Evolutionary conservation across 2,888 invertebrate species (phyloP), one percentile per base, ranked within the genome.

Genomic region (Caradrina clavipalpis): DNA sequence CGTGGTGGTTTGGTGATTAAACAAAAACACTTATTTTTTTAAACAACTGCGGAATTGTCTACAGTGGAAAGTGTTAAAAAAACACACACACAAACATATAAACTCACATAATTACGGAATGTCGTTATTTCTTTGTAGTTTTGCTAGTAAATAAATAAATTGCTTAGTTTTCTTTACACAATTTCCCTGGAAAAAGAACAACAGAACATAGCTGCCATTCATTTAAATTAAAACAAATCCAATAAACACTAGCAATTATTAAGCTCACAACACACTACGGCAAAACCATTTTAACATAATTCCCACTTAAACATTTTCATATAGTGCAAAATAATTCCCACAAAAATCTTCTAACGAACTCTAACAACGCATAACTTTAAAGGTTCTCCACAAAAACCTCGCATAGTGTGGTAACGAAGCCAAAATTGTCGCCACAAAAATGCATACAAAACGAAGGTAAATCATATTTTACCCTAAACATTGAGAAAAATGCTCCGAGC

Each of bases 401-500:
- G 21, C 67, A 53, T 35, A 67, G 17, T 67, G 13, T 19, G 2
- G 35, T 77, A 78, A 76, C 76, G 78, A 76, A n/a, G 59, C 51
- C 49, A 62, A 78, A 69, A 69, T 62, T 58, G 21, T 64, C 69
- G 76, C 78, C 78, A 72, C 83, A 84, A 78, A 84, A 87, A 84
- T 82, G 80, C 76, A 74, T 63, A 60, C 42, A 69, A 65, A 54
- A 59, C 49, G 35, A 63, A 69, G 69, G 62, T 84, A 81, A 87
- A 87, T 88, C 84, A 84, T 76, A 85, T 88, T 88, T 85, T 81
- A 81, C 56, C 72, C 71, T 80, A 83, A 86, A 83, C 81, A 82
- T 81, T 77, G 76, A 82, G 84, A 85, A 87, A 86, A 88, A 88
- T 85, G 78, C 66, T 80, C 69, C 71, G 78, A 53, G 51, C 57